These are phyloP conservation scores for Stenichneumon culpator DNA, from an alignment of 2,888 invertebrate genomes.

Conservation along the genomic window DNA sequence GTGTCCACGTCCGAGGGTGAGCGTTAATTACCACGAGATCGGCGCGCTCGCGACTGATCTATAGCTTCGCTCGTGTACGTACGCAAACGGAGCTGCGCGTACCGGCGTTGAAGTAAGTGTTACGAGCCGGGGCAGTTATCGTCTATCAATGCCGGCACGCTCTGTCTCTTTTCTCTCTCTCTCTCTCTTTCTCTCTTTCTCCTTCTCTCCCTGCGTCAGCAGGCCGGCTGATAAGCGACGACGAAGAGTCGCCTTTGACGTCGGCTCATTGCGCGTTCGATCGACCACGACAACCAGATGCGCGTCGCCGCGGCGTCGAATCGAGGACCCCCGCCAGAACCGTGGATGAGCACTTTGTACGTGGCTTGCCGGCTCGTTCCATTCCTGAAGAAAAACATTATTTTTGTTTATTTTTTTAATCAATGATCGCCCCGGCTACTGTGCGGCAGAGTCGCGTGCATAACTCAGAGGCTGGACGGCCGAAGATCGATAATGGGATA, in stretches of 20 bases:
- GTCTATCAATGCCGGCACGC: constrained; percentile 46
- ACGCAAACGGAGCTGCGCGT: not conserved
- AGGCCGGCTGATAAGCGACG: constrained; percentile 59
- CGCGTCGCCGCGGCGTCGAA: constrained; percentile 45
- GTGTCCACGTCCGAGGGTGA: constrained; percentile 17
- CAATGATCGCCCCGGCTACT: constrained; percentile 57
- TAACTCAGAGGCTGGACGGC: constrained; percentile 60
- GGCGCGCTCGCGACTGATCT: not conserved
- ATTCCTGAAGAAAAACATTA: no score
- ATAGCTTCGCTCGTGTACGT: not conserved
- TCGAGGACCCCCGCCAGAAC: constrained; percentile 30
- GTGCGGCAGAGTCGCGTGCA: constrained; percentile 59
- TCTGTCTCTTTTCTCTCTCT: constrained; percentile 23
- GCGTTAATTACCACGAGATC: constrained; percentile 15
- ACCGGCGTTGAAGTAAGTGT: constrained; percentile 33
- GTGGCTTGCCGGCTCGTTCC: constrained; percentile 45
- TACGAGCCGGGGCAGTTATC: constrained; percentile 43
- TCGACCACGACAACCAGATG: constrained; percentile 65
- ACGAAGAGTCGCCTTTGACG: constrained; percentile 67
- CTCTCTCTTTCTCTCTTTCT: constrained; percentile 21
- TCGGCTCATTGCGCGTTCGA: constrained; percentile 66
- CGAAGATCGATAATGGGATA: constrained; percentile 55
- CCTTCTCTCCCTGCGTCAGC: constrained; percentile 34
- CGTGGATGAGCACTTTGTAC: constrained; percentile 5
- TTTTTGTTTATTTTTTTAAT: constrained; percentile 42